Evolutionary conservation across 2,113 vertebrate species (phyloP).

Genomic region (Vidua macroura): DNA sequence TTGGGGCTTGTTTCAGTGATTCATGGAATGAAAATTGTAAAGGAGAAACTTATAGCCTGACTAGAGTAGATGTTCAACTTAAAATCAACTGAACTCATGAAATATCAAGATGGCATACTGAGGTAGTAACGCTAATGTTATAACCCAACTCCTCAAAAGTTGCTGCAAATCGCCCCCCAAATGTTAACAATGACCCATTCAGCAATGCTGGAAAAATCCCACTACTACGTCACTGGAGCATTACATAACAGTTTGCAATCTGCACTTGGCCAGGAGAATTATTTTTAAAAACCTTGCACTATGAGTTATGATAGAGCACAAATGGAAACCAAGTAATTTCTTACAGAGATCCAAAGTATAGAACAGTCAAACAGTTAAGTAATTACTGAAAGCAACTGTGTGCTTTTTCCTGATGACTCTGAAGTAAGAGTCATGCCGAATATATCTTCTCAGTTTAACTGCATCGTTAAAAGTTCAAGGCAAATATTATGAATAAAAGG

Average conservation of each 20-base stretch:
- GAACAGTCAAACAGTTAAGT: background rate
- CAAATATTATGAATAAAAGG: background rate
- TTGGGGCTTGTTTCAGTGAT: background rate
- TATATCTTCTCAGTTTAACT: background rate
- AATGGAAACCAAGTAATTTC: conserved; percentile 30
- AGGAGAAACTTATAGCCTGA: background rate
- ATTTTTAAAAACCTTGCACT: conserved; percentile 19
- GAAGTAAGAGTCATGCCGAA: background rate
- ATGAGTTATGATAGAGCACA: background rate
- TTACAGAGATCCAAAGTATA: background rate
- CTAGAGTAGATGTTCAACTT: background rate
- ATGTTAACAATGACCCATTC: conserved; percentile 14
- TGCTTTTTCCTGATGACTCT: background rate
- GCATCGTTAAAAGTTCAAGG: background rate
- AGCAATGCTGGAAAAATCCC: background rate
- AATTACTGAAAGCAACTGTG: background rate
- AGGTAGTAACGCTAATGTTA: background rate
- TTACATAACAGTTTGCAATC: conserved; percentile 4
- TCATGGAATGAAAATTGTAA: conserved; percentile 16
- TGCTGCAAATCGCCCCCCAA: background rate
- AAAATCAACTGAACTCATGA: background rate
- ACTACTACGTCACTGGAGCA: background rate
- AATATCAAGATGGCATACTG: background rate
- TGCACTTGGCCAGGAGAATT: background rate
- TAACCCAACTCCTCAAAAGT: background rate